These are phyloP conservation scores for Ectropis grisescens DNA, from an alignment of 1,140 invertebrate species.

Conservation along the genomic window DNA sequence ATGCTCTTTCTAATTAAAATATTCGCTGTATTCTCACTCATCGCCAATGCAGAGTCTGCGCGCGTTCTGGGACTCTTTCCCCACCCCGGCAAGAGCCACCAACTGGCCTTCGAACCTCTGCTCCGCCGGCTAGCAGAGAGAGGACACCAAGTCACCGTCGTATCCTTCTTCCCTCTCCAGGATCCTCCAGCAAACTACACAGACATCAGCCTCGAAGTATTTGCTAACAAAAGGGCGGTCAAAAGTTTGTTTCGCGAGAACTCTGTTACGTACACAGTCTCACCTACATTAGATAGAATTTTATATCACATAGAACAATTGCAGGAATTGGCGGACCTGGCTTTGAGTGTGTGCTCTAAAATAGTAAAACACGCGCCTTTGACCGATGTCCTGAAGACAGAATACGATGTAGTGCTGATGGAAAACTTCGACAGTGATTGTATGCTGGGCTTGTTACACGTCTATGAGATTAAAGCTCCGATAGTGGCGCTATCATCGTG, in stretches of 20 bases:
- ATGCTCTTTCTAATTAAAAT: constrained; percentile 23
- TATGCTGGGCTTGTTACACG: constrained; percentile 70
- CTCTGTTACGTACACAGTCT: constrained; percentile 17
- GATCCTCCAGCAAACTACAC: constrained; percentile 36
- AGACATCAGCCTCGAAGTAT: constrained; percentile 39
- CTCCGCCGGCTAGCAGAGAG: constrained; percentile 69
- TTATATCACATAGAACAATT: constrained; percentile 25
- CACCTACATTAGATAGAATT: constrained; percentile 24
- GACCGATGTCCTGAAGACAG: constrained; percentile 31
- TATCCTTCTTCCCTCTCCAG: constrained; percentile 67
- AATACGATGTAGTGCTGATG: constrained; percentile 75
- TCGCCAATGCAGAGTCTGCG: constrained; percentile 11
- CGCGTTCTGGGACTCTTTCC: constrained; percentile 74
- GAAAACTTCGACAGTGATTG: constrained; percentile 79
- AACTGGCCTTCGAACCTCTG: constrained; percentile 76
- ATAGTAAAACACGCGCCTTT: constrained; percentile 40
- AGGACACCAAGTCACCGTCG: constrained; percentile 76
- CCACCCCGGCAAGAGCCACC: constrained; percentile 78
- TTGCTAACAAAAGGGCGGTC: constrained; percentile 28
- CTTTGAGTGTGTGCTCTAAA: constrained; percentile 44
- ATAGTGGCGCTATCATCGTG: constrained; percentile 72
- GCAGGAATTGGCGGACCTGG: constrained; percentile 27
- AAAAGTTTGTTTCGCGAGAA: constrained; percentile 31
- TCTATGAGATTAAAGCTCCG: constrained; percentile 65
- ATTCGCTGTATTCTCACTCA: constrained; percentile 13